Conservation (phyloP, 2,888 invertebrate genomes). For the Meghimatium bilineatum region DNA sequence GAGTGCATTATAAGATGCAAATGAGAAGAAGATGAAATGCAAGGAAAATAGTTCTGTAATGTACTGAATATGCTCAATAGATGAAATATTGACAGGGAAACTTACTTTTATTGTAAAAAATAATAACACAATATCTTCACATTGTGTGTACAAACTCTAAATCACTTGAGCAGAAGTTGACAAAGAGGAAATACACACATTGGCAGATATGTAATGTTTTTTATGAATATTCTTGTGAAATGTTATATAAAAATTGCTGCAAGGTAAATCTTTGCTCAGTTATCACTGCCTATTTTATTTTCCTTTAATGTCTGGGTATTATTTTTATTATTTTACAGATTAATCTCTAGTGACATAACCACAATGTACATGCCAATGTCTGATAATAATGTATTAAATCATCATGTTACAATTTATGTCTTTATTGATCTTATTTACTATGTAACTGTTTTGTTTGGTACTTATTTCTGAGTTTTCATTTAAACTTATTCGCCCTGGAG, state of each 20-base stretch:
- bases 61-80: neutral
- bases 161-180: no score
- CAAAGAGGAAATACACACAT: no score
- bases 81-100: neutral
- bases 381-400: neutral
- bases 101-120: no score
- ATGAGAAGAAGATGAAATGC: neutral
- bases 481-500: no score
- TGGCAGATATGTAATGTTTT: no score
- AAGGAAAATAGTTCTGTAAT: neutral
- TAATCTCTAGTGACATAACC: neutral
- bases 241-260: neutral
- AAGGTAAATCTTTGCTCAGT: constrained; percentile 10
- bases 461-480: neutral
- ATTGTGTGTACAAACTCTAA: no score
- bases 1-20: no score
- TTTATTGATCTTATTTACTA: neutral
- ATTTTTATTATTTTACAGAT: neutral
- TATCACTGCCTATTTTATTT: constrained; percentile 6
- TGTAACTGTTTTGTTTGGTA: neutral
- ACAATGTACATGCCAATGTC: neutral
- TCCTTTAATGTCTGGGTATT: neutral
- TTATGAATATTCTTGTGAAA: neutral
- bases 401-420: neutral
- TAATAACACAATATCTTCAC: no score